Percentiles rank a stretch among this genome's conserved stretches.
These are phyloP conservation scores for Aphelenchoides bicaudatus DNA, from an alignment of 2,888 invertebrate species.

Conservation along the genomic window DNA sequence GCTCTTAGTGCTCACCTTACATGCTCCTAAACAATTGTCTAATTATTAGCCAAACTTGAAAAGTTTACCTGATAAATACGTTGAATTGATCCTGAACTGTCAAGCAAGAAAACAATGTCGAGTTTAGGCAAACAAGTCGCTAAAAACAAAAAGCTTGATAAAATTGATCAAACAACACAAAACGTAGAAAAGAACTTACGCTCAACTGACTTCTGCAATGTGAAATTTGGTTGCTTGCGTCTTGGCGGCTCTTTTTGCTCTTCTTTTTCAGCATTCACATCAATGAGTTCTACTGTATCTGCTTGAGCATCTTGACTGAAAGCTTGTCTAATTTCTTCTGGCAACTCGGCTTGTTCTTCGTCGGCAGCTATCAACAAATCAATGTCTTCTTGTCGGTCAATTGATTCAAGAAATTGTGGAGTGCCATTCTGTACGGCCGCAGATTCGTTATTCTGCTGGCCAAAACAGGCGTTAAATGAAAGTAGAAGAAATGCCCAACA, in stretches of 20 bases:
- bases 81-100: constrained; percentile 54
- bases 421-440: too few species aligned
- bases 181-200: not conserved
- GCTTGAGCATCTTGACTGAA: constrained; percentile 1
- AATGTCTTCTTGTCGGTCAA: constrained; percentile 8
- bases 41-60: too few species aligned
- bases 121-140: constrained; percentile 48
- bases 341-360: constrained; percentile 4
- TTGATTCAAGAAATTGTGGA: not conserved
- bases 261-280: constrained; percentile 10
- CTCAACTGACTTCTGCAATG: constrained; percentile 4
- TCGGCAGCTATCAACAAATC: constrained; percentile 10
- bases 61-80: constrained; percentile 45
- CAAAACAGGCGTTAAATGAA: too few species aligned
- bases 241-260: constrained; percentile 9
- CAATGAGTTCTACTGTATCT: constrained; percentile 1
- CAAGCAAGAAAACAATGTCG: constrained; percentile 57
- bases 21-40: too few species aligned
- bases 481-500: too few species aligned
- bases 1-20: too few species aligned
- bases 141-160: not conserved
- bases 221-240: constrained; percentile 1
- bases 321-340: not conserved
- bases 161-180: not conserved
- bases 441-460: too few species aligned